Base-by-base conservation (phyloP, 2,113 vertebrate species). In the Notothenia rossii region DNA sequence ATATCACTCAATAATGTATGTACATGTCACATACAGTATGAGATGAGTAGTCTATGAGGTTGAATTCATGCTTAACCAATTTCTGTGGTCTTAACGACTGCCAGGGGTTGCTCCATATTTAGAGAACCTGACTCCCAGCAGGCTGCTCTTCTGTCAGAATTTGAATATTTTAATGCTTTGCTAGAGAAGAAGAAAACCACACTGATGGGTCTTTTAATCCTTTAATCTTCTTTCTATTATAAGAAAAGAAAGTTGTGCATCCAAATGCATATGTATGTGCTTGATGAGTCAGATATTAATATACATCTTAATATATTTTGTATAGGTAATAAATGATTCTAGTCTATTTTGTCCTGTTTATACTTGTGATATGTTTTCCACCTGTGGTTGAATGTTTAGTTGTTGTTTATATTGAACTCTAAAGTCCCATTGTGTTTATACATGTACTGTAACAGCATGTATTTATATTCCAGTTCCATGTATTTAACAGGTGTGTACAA, bases 71-170 rank as follows among this genome's bases (percentile, higher is more conserved):
- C 75, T 73, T 72, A 63, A 75, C 46, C 29, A 7, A 71, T 67
- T 54, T 66, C 58, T 63, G 43, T 76, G 45, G 43, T 15, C 60
- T 61, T 48, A 73, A 76, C 4, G 9, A 53, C 45, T 45, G 49
- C 58, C 65, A 48, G 77, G 46, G 81, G 12, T 40, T 70, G 53
- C 9, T 75, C 78, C 75, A 72, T 82, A 58, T 83, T 83, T 75
- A 65, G 79, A 66, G 22, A 15, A 45, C n/a, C 20, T 71, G 60
- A 62, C 33, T 75, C 51, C 20, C 40, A 55, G 45, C 17, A 18
- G 14, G 56, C 51, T 43, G 48, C 75, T 58, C 58, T 62, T 63
- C 60, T 71, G 59, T 80, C 69, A 85, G 25, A 77, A n/a, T 33
- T 72, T 10, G 68, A 82, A 69, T 33, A 60, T 72, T 36, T 66